These are phyloP conservation scores for Drosophila paulistorum DNA, from an alignment of 1,140 invertebrate genomes.

Conservation along the genomic window DNA sequence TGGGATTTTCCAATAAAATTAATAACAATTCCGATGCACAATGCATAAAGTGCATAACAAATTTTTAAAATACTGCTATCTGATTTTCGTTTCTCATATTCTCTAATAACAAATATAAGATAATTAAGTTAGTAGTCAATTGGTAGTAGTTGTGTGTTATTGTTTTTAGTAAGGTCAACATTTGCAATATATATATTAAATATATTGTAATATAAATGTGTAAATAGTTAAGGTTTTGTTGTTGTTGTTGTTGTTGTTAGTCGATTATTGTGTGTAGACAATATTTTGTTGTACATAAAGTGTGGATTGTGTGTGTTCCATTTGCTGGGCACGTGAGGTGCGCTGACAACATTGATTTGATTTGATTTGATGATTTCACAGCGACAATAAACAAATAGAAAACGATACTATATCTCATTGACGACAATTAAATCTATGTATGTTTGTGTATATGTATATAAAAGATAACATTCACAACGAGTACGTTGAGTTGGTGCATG, in stretches of 20 bases:
- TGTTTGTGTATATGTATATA: slow-evolving; percentile 16
- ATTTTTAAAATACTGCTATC: slow-evolving; percentile 70
- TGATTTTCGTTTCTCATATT: slow-evolving; percentile 42
- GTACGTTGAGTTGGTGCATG: slow-evolving; percentile 40
- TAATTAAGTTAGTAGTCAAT: slow-evolving; percentile 62
- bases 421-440: slow-evolving; percentile 37
- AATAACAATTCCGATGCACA: slow-evolving; percentile 74
- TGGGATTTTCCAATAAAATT: slow-evolving; percentile 62
- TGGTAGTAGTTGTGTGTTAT: slow-evolving; percentile 23
- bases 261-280: slow-evolving; percentile 51
- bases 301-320: slow-evolving; percentile 50
- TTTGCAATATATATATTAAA: slow-evolving; percentile 39
- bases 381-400: slow-evolving; percentile 32
- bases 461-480: slow-evolving; percentile 52
- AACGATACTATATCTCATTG: slow-evolving; percentile 11
- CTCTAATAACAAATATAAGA: slow-evolving; percentile 47
- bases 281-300: slow-evolving; percentile 51
- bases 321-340: slow-evolving; percentile 50
- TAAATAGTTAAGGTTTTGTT: slow-evolving; percentile 48
- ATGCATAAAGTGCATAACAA: slow-evolving; percentile 70
- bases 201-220: slow-evolving; percentile 45
- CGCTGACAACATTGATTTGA: slow-evolving; percentile 41
- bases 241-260: slow-evolving; percentile 26
- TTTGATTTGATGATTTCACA: slow-evolving; percentile 16
- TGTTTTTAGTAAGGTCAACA: slow-evolving; percentile 62